Evolutionary conservation across 2,888 invertebrate genomes (phyloP).

Genomic region (Lordiphosa fenestrarum): DNA sequence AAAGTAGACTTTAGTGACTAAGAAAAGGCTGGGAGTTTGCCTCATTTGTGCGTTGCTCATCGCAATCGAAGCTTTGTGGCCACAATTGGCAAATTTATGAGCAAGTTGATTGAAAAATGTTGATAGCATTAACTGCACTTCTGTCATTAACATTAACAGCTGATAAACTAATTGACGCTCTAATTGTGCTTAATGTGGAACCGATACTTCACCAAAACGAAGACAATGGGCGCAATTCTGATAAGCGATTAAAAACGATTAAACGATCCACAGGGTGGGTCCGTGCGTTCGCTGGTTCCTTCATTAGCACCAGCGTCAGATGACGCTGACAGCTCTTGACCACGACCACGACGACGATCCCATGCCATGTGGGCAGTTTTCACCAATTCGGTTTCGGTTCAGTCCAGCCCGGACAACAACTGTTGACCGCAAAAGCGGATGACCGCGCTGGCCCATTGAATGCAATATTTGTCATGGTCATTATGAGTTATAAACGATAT

Average conservation of each 20-base stretch:
- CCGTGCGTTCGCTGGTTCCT: conserved; percentile 1
- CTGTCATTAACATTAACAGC: conserved; percentile 60
- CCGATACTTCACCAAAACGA: conserved; percentile 38
- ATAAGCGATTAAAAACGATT: conserved; percentile 64
- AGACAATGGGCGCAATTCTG: conserved; percentile 49
- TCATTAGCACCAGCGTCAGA: conserved; percentile 48
- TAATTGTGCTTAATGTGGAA: conserved; percentile 65
- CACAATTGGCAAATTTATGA: conserved; percentile 66
- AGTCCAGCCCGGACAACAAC: conserved; percentile 38
- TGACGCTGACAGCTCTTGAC: conserved; percentile 35
- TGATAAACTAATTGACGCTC: conserved; percentile 65
- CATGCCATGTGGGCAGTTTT: conserved; percentile 40
- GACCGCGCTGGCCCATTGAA: conserved; percentile 26
- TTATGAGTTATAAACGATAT: conserved; percentile 71
- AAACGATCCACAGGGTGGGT: conserved; percentile 9
- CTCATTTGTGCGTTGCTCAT: neutral
- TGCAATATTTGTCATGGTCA: conserved; percentile 64
- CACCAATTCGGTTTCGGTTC: conserved; percentile 4
- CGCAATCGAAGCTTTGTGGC: conserved; percentile 27
- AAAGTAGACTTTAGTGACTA: too few relatives aligned
- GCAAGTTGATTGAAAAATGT: conserved; percentile 44
- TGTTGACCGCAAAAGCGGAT: conserved; percentile 37
- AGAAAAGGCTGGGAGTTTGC: too few relatives aligned
- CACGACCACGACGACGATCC: conserved; percentile 10
- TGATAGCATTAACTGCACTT: conserved; percentile 36